Base-by-base conservation (phyloP, 2,797 vertebrate species). In the Gymnoscopelus microlampas region DNA sequence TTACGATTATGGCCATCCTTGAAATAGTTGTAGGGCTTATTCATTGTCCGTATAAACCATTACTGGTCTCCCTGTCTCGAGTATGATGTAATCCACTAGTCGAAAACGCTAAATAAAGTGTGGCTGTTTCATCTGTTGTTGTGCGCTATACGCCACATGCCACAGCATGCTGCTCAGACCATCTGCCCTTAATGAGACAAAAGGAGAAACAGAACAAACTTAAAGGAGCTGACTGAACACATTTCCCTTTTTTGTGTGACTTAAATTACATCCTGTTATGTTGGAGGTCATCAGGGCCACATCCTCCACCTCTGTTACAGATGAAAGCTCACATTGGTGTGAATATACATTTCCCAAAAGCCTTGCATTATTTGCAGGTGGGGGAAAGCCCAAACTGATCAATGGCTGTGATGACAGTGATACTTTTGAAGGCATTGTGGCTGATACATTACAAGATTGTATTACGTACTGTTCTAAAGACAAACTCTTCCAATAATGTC, bases 151-250 rank as follows among this genome's bases (percentile, higher is more conserved):
- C 80, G 84, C 79, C 74, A 76, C 87, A 82, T 84, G 82, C 78
- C 77, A 58, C 63, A 57, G 72, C 81, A 85, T 79, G 83, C 79
- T 62, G 82, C 82, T 80, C 73, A 68, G 86, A 84, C 88, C 88
- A 92, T 92, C 90, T 92, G 92, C 80, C 85, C 67, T 75, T 67
- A 85, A 81, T 85, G 79, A 86, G 76, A 76, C 29, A 77, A 82
- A 82, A 71, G 49, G 26, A 70, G 23, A 26, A 73, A 74, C 35
- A 32, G 49, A 83, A 66, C 59, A 69, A 74, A 77, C 47, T 44
- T 56, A 58, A 58, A 54, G n/a, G 35, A 70, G 78, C 72, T 58
- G 47, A 24, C 54, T 57, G 35, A 44, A n/a, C 53, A 57, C 62
- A 24, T 70, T 51, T 8, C 2, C 55, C 57, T 54, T 63, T 74